A percentile compares a stretch with the other conserved stretches of the same genome.
These are phyloP conservation scores for Cephus pygmeus DNA, from an alignment of 2,888 invertebrate species.

Conservation along the genomic window DNA sequence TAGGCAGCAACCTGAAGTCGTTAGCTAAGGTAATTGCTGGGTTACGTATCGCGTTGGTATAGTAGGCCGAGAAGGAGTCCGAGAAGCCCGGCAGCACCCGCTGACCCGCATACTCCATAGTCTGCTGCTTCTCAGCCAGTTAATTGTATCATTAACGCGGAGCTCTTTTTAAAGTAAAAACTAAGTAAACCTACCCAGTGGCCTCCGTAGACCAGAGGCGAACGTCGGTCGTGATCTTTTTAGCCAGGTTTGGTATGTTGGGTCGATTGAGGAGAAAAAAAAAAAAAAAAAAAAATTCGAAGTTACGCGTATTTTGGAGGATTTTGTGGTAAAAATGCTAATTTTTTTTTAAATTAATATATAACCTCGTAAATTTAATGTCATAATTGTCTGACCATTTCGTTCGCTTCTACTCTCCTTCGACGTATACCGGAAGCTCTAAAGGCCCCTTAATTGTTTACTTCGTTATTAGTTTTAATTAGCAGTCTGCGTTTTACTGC, in stretches of 20 bases:
- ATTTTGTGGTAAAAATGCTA: background rate
- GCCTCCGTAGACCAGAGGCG: background rate
- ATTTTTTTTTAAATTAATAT: background rate
- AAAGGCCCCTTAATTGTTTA: conserved; percentile 33
- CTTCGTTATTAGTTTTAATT: conserved; percentile 43
- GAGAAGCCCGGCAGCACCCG: background rate
- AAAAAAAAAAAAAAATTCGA: too few relatives aligned
- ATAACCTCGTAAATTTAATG: background rate
- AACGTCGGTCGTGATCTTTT: background rate
- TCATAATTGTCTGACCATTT: background rate
- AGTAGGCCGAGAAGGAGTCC: background rate
- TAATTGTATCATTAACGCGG: background rate
- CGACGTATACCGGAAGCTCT: conserved; percentile 18
- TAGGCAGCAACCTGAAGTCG: background rate
- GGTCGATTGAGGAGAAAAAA: background rate
- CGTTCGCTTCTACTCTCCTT: background rate
- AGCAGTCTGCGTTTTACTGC: conserved; percentile 29
- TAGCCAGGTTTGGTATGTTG: background rate
- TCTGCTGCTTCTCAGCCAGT: background rate
- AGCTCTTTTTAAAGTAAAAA: background rate
- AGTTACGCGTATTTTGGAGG: background rate
- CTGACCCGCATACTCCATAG: background rate
- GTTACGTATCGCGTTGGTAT: background rate
- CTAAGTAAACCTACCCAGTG: background rate
- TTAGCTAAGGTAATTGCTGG: background rate